Conservation (phyloP, 2,113 vertebrate species). For the Strigops habroptila region DNA sequence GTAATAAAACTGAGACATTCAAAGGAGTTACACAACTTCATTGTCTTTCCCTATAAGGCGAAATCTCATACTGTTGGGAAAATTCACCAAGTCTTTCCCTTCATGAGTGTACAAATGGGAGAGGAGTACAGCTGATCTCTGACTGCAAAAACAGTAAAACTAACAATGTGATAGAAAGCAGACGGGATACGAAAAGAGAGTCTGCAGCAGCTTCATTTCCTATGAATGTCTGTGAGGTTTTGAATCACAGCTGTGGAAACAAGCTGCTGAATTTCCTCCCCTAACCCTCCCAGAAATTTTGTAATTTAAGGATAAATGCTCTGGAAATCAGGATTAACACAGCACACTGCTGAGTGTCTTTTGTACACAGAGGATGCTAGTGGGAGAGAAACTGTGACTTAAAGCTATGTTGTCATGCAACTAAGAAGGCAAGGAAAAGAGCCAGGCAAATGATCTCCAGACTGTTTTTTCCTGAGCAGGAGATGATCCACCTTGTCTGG, state of each 20-base stretch:
- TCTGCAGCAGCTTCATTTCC: neutral
- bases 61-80: neutral
- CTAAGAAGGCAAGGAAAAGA: neutral
- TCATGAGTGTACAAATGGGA: neutral
- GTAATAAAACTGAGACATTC: neutral
- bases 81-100: neutral
- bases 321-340: neutral
- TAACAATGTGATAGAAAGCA: neutral
- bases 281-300: neutral
- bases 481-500: neutral
- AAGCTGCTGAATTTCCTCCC: slow-evolving; percentile 17
- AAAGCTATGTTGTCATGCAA: neutral
- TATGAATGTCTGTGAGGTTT: neutral
- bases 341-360: neutral
- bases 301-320: neutral
- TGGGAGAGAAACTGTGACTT: neutral
- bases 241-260: slow-evolving; percentile 34
- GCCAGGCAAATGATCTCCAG: neutral
- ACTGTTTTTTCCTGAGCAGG: neutral
- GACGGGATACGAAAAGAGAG: neutral
- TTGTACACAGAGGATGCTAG: neutral
- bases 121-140: neutral
- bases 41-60: neutral
- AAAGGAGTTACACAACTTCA: neutral
- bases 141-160: neutral